These are phyloP conservation scores for Brenthis ino DNA, from an alignment of 2,888 invertebrate genomes.

Conservation along the genomic window DNA sequence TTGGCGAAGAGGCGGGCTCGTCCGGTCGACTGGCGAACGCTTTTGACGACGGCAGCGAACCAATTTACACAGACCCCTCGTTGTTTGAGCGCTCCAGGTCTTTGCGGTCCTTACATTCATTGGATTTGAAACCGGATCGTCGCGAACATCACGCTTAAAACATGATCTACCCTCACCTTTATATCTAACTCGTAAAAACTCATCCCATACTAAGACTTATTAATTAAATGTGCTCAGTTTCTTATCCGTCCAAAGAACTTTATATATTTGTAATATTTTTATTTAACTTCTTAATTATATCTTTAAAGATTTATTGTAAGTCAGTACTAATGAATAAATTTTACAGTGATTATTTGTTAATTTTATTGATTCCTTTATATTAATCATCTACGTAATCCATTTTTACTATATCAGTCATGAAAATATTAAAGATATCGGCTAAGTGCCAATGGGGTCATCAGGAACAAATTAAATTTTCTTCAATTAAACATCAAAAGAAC, in stretches of 20 bases:
- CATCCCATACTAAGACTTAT: slow-evolving; percentile 40
- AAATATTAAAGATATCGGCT: too few relatives aligned
- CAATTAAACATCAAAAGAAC: not conserved
- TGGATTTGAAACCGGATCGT: slow-evolving; percentile 79
- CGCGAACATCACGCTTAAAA: slow-evolving; percentile 68
- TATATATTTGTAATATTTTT: slow-evolving; percentile 39
- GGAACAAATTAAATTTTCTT: not conserved
- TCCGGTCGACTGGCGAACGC: slow-evolving; percentile 75
- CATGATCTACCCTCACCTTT: slow-evolving; percentile 34
- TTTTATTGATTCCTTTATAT: slow-evolving; percentile 42
- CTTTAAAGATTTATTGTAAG: slow-evolving; percentile 56
- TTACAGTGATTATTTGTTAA: slow-evolving; percentile 57
- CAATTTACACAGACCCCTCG: slow-evolving; percentile 96
- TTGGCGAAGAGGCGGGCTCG: slow-evolving; percentile 74
- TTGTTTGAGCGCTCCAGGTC: slow-evolving; percentile 93
- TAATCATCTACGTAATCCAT: not conserved
- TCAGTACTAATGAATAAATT: slow-evolving; percentile 67
- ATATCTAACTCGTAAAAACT: slow-evolving; percentile 23
- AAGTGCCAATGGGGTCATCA: not conserved
- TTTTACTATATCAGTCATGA: too few relatives aligned
- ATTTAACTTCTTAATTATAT: slow-evolving; percentile 51
- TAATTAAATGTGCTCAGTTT: slow-evolving; percentile 64
- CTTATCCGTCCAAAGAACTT: slow-evolving; percentile 51
- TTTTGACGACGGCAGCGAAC: slow-evolving; percentile 95
- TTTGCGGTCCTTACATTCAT: slow-evolving; percentile 85